Conservation (phyloP, 2,113 vertebrate genomes). For the Centrocercus urophasianus region DNA sequence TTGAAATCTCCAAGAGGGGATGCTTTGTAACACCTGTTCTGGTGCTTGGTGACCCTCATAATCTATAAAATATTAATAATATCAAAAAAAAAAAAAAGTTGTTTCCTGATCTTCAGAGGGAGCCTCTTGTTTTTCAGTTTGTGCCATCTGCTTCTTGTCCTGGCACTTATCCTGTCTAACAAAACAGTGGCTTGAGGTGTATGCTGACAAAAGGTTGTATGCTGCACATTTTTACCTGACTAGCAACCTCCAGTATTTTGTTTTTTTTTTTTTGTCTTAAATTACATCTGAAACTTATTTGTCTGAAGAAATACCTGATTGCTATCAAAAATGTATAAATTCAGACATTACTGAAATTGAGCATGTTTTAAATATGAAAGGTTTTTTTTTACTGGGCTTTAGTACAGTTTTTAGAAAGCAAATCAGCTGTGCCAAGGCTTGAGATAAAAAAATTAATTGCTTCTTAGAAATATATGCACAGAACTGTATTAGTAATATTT, state of each 20-base stretch:
- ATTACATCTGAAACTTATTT: background rate
- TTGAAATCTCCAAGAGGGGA: background rate
- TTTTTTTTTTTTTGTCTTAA: background rate
- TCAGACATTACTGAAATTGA: background rate
- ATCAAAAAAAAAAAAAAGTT: background rate
- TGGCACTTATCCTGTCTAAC: background rate
- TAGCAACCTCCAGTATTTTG: background rate
- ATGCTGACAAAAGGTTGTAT: background rate
- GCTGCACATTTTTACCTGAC: background rate
- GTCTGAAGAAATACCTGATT: background rate
- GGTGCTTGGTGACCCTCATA: background rate
- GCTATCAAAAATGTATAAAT: background rate
- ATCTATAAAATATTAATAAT: background rate
- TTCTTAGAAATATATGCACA: background rate
- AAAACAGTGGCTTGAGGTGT: background rate
- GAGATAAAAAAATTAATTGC: background rate
- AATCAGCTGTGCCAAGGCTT: background rate
- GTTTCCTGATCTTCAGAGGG: background rate
- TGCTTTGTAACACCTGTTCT: background rate
- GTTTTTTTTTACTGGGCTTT: background rate
- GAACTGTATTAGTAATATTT: background rate
- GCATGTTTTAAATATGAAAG: background rate
- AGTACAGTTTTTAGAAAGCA: background rate
- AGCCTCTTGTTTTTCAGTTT: background rate
- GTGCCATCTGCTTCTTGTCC: background rate